Evolutionary conservation across 2,113 vertebrate genomes (phyloP).

Genomic region (Cyprinodon variegatus): DNA sequence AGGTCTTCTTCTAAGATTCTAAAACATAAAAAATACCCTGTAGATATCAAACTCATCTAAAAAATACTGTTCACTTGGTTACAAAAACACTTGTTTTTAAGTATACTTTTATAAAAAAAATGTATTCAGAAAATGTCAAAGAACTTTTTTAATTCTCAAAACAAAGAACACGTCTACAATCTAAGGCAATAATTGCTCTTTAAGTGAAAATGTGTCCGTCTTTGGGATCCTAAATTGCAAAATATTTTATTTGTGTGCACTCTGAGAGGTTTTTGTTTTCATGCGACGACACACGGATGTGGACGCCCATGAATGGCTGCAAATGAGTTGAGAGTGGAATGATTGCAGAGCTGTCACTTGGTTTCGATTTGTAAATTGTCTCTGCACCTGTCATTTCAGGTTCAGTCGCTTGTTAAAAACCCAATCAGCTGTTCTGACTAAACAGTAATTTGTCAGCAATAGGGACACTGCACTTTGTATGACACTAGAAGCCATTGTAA

Average conservation of each 20-base stretch:
- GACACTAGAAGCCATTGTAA: slow-evolving; percentile 26
- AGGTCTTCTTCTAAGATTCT: too few species aligned
- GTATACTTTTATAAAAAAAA: background rate
- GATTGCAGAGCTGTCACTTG: slow-evolving; percentile 67
- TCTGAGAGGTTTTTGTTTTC: slow-evolving; percentile 27
- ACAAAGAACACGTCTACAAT: background rate
- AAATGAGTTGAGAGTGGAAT: slow-evolving; percentile 43
- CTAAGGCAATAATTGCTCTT: background rate
- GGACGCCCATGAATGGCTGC: slow-evolving; percentile 21
- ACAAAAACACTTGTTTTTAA: background rate
- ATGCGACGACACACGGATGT: background rate
- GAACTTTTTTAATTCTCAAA: background rate
- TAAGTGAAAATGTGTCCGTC: background rate
- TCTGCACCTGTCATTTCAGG: slow-evolving; percentile 62
- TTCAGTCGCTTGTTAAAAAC: slow-evolving; percentile 50
- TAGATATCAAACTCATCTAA: background rate
- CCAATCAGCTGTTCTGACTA: slow-evolving; percentile 51
- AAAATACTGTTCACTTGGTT: background rate
- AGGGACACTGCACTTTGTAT: slow-evolving; percentile 21
- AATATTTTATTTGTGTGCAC: slow-evolving; percentile 15
- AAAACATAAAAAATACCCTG: background rate
- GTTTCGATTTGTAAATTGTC: slow-evolving; percentile 65
- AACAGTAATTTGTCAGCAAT: slow-evolving; percentile 54
- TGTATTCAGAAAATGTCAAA: background rate
- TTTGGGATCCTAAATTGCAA: slow-evolving; percentile 16